Evolutionary conservation across 2,113 vertebrate genomes (phyloP), one percentile per base, ranked within the genome.

Genomic region (Elachura formosa): DNA sequence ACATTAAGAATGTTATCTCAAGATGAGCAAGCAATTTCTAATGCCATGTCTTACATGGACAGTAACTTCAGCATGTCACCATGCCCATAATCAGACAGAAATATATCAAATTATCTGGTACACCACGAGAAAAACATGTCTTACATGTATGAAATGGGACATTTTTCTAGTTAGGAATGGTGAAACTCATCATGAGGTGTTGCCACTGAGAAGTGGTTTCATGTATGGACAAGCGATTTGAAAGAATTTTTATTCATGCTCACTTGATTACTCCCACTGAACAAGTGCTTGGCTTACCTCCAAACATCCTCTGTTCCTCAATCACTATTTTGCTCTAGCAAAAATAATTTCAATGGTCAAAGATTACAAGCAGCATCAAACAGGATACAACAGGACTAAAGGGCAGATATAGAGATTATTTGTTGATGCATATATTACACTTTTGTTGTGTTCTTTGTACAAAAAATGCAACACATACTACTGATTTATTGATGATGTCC

Each of bases 11-110:
- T 11, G 11, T 31, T 10, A 51, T 22, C 14, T 45, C 51, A 87
- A 93, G 40, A 46, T 68, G 20, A 89, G 4, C 3, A 75, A 91
- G 75, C 61, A 3, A 23, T 75, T 72, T 63, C 9, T 41, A 58
- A 45, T 33, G 52, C 24, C 55, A 36, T 0, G 0, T 58, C 24
- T 64, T 63, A 58, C 38, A 74, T 6, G 18, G 11, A 63, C 46
- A 79, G 40, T 12, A 86, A 77, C 14, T 66, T 49, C 56, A 49
- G 11, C 31, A 48, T 21, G 20, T 34, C 66, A 43, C 22, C 56
- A 38, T 9, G 28, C 21, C 38, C 31, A 38, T 63, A 71, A 52
- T 34, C 20, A 55, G 77, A 67, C n/a, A 86, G 7, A 14, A 94
- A 63, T 52, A 15, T 10, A 77, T 11, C 48, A 74, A 26, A 55